phyloP scores from a whole-genome alignment of 2,113 vertebrate species.

The Stegostoma tigrinum region DNA sequence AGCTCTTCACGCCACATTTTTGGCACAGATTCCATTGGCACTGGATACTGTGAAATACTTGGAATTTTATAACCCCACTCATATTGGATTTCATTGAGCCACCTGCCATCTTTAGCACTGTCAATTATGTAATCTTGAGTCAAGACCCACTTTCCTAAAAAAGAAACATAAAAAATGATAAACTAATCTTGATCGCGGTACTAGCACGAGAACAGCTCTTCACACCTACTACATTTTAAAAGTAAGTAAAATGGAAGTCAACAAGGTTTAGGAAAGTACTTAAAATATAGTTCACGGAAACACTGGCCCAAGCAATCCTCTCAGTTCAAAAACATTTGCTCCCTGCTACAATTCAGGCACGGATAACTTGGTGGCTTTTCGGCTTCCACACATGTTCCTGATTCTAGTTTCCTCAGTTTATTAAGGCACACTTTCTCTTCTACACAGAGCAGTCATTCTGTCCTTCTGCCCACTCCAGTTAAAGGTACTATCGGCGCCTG shows the following conservation, averaged over 20 bases:
- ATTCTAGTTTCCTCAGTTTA: neutral
- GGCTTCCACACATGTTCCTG: neutral
- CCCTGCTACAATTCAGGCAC: neutral
- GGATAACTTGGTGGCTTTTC: neutral
- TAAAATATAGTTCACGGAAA: neutral
- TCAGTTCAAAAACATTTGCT: neutral
- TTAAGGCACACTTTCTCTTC: neutral
- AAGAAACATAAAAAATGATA: slow-evolving; percentile 38
- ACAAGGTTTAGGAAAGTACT: neutral
- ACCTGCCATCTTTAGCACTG: slow-evolving; percentile 75
- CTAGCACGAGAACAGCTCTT: neutral
- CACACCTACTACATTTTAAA: neutral
- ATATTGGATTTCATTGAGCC: slow-evolving; percentile 80
- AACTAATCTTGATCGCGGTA: neutral
- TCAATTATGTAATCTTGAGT: slow-evolving; percentile 84
- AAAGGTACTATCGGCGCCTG: neutral
- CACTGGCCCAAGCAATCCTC: neutral
- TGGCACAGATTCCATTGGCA: slow-evolving; percentile 68
- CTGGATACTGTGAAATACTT: slow-evolving; percentile 62
- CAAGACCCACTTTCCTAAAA: slow-evolving; percentile 90
- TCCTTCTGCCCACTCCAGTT: neutral
- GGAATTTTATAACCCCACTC: slow-evolving; percentile 76
- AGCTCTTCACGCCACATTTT: slow-evolving; percentile 69
- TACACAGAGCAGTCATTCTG: neutral
- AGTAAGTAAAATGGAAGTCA: neutral